Evolutionary conservation across 2,113 vertebrate genomes (phyloP), one percentile per base, ranked within the genome.

Genomic region (Ptilorrhoa leucosticta): DNA sequence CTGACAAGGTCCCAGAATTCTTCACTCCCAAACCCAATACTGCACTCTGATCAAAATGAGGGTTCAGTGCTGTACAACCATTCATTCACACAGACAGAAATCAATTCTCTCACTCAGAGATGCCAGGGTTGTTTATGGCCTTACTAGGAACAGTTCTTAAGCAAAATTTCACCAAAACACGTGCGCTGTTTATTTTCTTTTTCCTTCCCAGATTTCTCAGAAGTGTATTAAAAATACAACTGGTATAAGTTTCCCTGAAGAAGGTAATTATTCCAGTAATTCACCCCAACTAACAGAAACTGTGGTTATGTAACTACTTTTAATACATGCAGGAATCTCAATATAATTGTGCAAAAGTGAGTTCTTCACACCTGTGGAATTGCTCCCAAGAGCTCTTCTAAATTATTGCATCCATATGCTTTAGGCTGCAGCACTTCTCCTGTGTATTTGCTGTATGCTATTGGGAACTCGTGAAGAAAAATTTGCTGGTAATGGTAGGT

Each of bases 401-500:
- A 93, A 39, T 94, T 99, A 76, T 35, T 96, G 96, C 98, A 99
- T 78, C 99, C 99, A 4, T 99, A 99, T 3, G 97, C 90, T 90
- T 98, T 98, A 13, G 99, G 98, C 21, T 99, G 98, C 72, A 99
- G 97, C 60, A 95, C 94, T 93, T 98, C 98, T 87, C 99, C 98
- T 11, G 98, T 99, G 85, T 99, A 99, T 95, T 99, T 99, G 97
- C 95, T 97, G 42, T 99, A 99, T 31, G 99, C 99, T 44, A 97
- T 85, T 18, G 98, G 96, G 95, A 99, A 99, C 89, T 99, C 99
- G 0, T 98, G 98, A 79, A 99, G 98, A 96, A 99, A 99, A 95
- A 99, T 99, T 97, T 99, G 99, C 97, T 99, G 99, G 97, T 99
- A 99, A 87, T 99, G 99, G 95, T 99, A 99, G 19, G 99, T 99